These are phyloP conservation scores for Chrysemys picta DNA, from an alignment of 2,113 vertebrate genomes.

Conservation along the genomic window DNA sequence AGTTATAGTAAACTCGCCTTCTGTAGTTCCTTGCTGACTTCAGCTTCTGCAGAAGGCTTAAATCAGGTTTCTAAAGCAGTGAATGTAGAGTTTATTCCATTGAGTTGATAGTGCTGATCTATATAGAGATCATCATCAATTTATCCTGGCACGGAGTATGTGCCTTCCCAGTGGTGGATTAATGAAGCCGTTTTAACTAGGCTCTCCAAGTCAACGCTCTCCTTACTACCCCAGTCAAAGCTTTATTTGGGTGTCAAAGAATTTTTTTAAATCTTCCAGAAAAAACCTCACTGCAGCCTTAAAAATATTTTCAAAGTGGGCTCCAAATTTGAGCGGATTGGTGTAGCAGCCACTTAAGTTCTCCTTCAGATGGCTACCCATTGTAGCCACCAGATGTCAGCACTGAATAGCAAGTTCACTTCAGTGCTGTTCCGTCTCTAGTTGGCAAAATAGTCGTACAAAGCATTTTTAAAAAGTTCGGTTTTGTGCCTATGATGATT, in stretches of 20 bases:
- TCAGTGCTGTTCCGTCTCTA: not conserved
- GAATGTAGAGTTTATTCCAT: rapidly evolving
- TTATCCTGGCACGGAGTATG: not conserved
- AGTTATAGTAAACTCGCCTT: not conserved
- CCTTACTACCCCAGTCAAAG: not conserved
- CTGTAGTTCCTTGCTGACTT: not conserved
- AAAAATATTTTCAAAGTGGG: not conserved
- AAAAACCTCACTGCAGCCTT: not conserved
- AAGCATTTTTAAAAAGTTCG: not conserved
- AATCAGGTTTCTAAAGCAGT: not conserved
- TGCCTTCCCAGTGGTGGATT: not conserved
- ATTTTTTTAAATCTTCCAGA: not conserved
- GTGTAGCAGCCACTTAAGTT: not conserved
- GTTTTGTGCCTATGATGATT: not conserved
- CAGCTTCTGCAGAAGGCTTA: not conserved
- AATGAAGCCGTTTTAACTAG: not conserved
- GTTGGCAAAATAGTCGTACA: rapidly evolving
- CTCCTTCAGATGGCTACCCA: not conserved
- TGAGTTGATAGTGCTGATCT: not conserved
- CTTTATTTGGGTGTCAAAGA: not conserved
- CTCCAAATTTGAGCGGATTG: not conserved
- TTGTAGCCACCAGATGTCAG: constrained; percentile 64
- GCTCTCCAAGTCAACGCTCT: not conserved
- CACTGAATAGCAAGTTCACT: not conserved
- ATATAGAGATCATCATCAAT: not conserved